Evolutionary conservation across 1,140 invertebrate species (phyloP).

Genomic region (Paramacrobiotus metropolitanus): DNA sequence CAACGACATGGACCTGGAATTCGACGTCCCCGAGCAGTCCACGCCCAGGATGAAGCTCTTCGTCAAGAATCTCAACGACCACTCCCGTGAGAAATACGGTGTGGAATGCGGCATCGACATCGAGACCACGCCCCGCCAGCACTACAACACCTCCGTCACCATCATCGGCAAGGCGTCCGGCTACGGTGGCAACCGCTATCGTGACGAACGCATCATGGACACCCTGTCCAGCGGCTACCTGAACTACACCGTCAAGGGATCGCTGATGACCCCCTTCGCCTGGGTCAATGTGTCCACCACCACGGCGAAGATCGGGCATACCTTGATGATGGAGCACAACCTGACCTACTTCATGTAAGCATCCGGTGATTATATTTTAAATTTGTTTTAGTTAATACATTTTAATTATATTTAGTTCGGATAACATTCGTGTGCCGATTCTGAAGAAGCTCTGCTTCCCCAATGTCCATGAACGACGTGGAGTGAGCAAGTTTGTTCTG

Average conservation of each 20-base stretch:
- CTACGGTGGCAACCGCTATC: not conserved
- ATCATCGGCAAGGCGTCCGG: not conserved
- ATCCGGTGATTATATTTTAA: no score
- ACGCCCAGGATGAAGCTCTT: not conserved
- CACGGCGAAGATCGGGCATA: not conserved
- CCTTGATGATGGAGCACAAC: not conserved
- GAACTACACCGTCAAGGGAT: not conserved
- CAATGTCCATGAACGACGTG: not conserved
- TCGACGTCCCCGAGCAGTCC: not conserved
- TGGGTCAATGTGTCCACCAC: not conserved
- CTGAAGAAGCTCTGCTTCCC: not conserved
- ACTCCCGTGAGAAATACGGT: not conserved
- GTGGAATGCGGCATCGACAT: not conserved
- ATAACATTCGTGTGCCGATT: not conserved
- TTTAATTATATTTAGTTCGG: no score
- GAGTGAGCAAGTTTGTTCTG: not conserved
- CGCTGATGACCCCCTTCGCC: not conserved
- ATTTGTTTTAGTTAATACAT: no score
- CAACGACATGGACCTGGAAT: not conserved
- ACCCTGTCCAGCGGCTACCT: not conserved
- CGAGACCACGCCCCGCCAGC: not conserved
- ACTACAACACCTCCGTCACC: constrained; percentile 4
- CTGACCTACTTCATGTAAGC: constrained; percentile 3
- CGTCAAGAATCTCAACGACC: not conserved
- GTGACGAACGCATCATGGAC: not conserved